These are phyloP conservation scores for Artibeus jamaicensis DNA, from an alignment of 2,797 vertebrate genomes.

Conservation along the genomic window DNA sequence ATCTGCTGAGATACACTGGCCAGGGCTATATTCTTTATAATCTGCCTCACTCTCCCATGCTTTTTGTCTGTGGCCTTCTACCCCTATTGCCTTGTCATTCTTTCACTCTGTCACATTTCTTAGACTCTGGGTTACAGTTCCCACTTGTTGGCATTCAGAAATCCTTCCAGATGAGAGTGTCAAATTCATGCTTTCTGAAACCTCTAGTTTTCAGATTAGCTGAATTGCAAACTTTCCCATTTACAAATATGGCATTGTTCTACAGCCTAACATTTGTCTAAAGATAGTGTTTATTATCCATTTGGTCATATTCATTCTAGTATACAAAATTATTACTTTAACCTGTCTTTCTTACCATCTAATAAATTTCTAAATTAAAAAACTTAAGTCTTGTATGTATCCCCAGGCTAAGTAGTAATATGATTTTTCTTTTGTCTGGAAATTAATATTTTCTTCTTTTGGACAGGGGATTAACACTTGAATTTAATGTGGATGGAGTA, in stretches of 20 bases:
- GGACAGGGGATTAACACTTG: neutral
- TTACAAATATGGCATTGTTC: conserved; percentile 65
- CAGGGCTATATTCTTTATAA: too few species aligned
- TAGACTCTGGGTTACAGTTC: neutral
- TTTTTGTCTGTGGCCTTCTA: neutral
- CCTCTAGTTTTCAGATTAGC: conserved; percentile 54
- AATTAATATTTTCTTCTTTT: conserved; percentile 29
- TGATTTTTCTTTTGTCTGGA: conserved; percentile 29
- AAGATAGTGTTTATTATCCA: neutral
- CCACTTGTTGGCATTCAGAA: conserved; percentile 19
- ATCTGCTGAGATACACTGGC: too few species aligned
- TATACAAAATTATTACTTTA: neutral
- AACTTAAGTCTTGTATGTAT: too few species aligned
- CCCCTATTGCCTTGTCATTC: neutral
- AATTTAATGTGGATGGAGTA: neutral
- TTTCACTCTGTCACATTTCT: conserved; percentile 30
- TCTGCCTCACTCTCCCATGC: neutral
- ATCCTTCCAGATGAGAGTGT: conserved; percentile 42
- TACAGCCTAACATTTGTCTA: conserved; percentile 16
- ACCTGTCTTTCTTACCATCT: neutral
- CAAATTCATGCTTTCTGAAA: conserved; percentile 24
- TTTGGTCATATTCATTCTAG: conserved; percentile 3
- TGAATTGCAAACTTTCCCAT: conserved; percentile 37
- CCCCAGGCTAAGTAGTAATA: too few species aligned
- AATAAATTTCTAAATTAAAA: neutral